A percentile compares a stretch with the other conserved stretches of the same genome.
phyloP scores from a whole-genome alignment of 1,140 invertebrate genomes.

The Atta cephalotes region DNA sequence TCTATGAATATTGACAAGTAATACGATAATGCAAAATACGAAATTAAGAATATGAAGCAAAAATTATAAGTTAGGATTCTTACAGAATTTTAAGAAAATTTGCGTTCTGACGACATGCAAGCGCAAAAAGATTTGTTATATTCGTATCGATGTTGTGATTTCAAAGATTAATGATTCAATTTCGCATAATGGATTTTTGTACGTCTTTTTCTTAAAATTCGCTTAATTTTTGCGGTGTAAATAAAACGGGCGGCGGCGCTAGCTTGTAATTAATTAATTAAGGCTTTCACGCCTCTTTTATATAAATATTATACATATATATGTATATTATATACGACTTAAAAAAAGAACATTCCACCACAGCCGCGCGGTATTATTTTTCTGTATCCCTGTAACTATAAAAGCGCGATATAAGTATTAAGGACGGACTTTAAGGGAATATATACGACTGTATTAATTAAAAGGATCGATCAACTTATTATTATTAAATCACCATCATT shows the following conservation, averaged over 20 bases:
- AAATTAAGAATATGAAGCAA: not conserved
- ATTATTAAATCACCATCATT: slow-evolving; percentile 75
- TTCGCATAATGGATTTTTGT: slow-evolving; percentile 12
- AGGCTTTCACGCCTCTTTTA: slow-evolving; percentile 72
- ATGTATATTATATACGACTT: slow-evolving; percentile 70
- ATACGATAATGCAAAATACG: not conserved
- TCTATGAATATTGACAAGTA: not conserved
- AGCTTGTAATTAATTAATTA: slow-evolving; percentile 74
- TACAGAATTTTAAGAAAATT: not conserved
- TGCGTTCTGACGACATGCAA: not conserved
- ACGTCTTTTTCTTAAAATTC: slow-evolving; percentile 9
- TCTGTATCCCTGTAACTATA: slow-evolving; percentile 86
- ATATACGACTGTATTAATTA: slow-evolving; percentile 63
- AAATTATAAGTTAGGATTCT: not conserved
- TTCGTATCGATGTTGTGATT: not conserved
- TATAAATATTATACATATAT: slow-evolving; percentile 72
- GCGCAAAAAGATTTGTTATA: not conserved
- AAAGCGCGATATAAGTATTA: slow-evolving; percentile 77
- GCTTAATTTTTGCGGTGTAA: slow-evolving; percentile 47
- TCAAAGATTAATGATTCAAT: slow-evolving; percentile 27
- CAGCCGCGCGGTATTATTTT: slow-evolving; percentile 84
- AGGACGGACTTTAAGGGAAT: slow-evolving; percentile 55
- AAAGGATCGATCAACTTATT: slow-evolving; percentile 74
- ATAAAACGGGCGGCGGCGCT: slow-evolving; percentile 27
- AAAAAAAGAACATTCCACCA: slow-evolving; percentile 81